Conservation (phyloP, 1,140 invertebrate genomes). For the Rhyacophila brunnea region DNA sequence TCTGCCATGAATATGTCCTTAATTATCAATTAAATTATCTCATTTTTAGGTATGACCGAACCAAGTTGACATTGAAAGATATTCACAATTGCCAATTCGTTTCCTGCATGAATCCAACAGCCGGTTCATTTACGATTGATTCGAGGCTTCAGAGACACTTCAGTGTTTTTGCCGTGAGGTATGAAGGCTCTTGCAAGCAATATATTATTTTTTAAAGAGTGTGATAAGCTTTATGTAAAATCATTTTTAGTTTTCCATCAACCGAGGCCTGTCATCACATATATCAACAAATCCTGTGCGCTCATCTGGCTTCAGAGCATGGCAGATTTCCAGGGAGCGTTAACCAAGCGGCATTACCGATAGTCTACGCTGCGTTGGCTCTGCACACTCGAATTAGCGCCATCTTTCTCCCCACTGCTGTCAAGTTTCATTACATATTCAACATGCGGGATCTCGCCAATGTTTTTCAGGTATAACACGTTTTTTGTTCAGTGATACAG, state of each 20-base stretch:
- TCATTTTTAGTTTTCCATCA: conserved; percentile 72
- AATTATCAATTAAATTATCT: not conserved
- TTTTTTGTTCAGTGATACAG: too few relatives aligned
- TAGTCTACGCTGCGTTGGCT: conserved; percentile 72
- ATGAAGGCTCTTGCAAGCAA: too few relatives aligned
- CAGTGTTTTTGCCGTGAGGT: conserved; percentile 86
- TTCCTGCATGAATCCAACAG: conserved; percentile 95
- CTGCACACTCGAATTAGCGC: conserved; percentile 76
- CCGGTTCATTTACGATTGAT: conserved; percentile 93
- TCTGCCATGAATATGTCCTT: too few relatives aligned
- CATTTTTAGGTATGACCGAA: conserved; percentile 72
- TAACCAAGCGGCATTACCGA: conserved; percentile 55
- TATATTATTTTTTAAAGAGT: too few relatives aligned
- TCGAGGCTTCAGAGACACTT: conserved; percentile 90
- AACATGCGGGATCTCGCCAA: conserved; percentile 92
- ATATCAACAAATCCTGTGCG: conserved; percentile 76
- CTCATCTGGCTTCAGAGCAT: conserved; percentile 69
- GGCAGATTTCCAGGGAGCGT: conserved; percentile 67
- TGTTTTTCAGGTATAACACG: conserved; percentile 75
- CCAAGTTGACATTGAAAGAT: conserved; percentile 85
- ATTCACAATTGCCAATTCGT: conserved; percentile 93
- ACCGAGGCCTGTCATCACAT: conserved; percentile 80
- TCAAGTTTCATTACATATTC: conserved; percentile 95
- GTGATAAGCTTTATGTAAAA: too few relatives aligned
- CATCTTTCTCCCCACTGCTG: conserved; percentile 85